Evolutionary conservation across 2,113 vertebrate genomes (phyloP).

Genomic region (Micronycteris hirsuta): DNA sequence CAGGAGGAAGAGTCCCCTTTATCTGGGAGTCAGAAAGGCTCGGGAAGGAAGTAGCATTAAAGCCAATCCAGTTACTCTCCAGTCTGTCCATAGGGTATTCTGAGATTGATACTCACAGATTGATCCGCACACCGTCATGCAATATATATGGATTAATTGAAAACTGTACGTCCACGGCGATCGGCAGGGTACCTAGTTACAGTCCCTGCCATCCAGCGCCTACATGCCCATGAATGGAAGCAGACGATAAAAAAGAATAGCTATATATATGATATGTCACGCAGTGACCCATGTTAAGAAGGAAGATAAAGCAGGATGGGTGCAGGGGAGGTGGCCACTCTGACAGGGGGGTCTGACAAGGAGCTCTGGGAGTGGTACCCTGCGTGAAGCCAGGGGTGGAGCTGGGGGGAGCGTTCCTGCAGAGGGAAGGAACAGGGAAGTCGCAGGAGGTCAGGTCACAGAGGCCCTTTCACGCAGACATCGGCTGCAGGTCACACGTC

Average conservation of each 20-base stretch:
- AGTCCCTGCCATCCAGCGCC: background rate
- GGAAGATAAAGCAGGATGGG: background rate
- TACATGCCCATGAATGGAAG: background rate
- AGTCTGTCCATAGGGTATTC: background rate
- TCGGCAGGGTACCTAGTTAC: background rate
- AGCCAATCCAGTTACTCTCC: background rate
- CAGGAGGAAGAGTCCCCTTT: background rate
- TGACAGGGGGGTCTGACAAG: background rate
- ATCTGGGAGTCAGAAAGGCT: background rate
- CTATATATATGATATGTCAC: fast-evolving
- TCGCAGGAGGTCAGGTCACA: fast-evolving
- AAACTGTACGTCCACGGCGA: background rate
- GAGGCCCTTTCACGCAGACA: fast-evolving
- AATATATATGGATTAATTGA: background rate
- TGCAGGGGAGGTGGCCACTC: background rate
- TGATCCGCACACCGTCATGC: background rate
- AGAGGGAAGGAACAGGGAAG: background rate
- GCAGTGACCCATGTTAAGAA: background rate
- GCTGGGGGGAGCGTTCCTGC: background rate
- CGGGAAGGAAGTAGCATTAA: fast-evolving
- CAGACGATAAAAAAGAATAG: background rate
- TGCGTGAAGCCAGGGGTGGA: background rate
- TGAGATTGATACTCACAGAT: background rate
- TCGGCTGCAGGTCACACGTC: fast-evolving
- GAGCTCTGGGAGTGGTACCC: background rate